Percentiles rank a stretch among this genome's conserved stretches.
These are phyloP conservation scores for Eilema depressum DNA, from an alignment of 2,888 invertebrate genomes.

Conservation along the genomic window DNA sequence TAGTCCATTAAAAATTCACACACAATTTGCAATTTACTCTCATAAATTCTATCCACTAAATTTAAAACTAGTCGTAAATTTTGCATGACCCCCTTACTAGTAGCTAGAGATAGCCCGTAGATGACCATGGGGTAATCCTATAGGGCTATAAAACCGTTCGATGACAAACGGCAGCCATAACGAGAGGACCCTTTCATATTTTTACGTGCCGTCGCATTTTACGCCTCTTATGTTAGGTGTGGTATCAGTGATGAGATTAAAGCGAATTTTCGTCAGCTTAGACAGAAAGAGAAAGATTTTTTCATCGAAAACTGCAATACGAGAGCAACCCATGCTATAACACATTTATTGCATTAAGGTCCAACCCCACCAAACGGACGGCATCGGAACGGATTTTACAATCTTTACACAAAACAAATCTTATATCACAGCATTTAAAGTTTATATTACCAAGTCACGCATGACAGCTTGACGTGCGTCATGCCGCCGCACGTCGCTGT, in stretches of 20 bases:
- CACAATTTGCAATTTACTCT: constrained; percentile 44
- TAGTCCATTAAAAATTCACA: constrained; percentile 42
- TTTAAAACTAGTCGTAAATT: constrained; percentile 51
- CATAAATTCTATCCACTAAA: constrained; percentile 42
- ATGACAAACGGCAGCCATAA: constrained; percentile 76
- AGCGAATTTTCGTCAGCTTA: neutral
- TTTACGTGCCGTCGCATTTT: constrained; percentile 71
- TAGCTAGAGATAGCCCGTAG: constrained; percentile 43
- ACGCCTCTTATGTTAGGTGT: constrained; percentile 55
- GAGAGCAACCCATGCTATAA: no score
- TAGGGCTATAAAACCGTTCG: constrained; percentile 68
- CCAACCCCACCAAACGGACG: no score
- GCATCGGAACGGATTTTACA: no score
- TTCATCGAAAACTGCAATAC: no score
- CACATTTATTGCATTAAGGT: no score
- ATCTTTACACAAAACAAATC: no score
- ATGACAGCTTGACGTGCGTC: no score
- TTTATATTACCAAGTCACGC: no score
- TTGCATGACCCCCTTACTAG: constrained; percentile 45
- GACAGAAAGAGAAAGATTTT: neutral
- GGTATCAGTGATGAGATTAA: constrained; percentile 29
- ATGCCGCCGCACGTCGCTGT: no score
- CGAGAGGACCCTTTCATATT: constrained; percentile 65
- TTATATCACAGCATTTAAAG: no score
- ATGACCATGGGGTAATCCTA: constrained; percentile 60